Percentiles rank a stretch among this genome's conserved stretches.
Conservation (phyloP, 2,113 vertebrate species). For the Ictalurus furcatus region DNA sequence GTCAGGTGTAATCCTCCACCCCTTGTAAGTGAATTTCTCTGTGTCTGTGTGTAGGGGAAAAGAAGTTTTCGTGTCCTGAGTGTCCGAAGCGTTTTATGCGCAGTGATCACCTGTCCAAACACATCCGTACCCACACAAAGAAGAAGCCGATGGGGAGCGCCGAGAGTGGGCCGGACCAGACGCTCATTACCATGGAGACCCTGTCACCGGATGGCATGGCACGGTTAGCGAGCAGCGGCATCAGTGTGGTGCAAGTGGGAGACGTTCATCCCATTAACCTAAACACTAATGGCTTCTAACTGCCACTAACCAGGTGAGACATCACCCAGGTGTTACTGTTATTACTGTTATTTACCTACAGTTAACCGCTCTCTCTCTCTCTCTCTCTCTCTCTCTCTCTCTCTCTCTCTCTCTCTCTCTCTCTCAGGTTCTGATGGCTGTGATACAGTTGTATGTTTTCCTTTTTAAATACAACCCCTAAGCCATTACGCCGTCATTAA, state of each 20-base stretch:
- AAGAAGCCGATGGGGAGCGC: conserved; percentile 74
- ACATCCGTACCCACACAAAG: conserved; percentile 94
- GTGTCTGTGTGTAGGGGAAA: conserved; percentile 79
- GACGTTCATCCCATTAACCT: conserved; percentile 92
- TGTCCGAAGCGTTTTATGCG: conserved; percentile 97
- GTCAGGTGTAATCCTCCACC: neutral
- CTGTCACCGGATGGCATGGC: conserved; percentile 90
- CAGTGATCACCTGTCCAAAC: conserved; percentile 94
- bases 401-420: neutral
- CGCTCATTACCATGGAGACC: conserved; percentile 90
- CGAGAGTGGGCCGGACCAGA: conserved; percentile 68
- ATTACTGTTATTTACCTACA: neutral
- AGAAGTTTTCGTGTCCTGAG: conserved; percentile 87
- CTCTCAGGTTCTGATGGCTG: neutral
- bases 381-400: neutral
- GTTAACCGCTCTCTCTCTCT: neutral
- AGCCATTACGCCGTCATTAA: conserved; percentile 68
- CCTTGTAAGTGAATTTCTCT: neutral
- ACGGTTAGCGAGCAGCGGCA: conserved; percentile 85
- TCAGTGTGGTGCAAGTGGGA: conserved; percentile 93
- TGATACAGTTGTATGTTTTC: conserved; percentile 44
- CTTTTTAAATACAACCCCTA: conserved; percentile 71
- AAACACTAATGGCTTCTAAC: conserved; percentile 88
- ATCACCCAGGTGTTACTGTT: neutral
- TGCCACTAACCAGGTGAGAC: neutral